phyloP scores from a whole-genome alignment of 2,113 vertebrate species.

The Lophochroa leadbeateri region DNA sequence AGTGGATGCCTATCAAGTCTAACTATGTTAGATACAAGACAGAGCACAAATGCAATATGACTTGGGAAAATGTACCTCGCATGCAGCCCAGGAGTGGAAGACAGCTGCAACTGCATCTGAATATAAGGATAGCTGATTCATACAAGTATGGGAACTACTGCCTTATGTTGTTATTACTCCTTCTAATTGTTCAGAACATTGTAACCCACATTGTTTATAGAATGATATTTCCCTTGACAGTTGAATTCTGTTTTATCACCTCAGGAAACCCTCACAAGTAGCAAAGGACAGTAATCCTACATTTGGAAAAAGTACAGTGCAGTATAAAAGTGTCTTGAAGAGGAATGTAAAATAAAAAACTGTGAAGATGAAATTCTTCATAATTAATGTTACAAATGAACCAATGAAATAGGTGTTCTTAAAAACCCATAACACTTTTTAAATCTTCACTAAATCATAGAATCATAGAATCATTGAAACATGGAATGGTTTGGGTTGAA shows the following conservation, averaged over 20 bases:
- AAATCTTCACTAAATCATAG: neutral
- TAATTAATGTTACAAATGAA: neutral
- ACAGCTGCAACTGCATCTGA: neutral
- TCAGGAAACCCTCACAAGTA: neutral
- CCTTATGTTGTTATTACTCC: neutral
- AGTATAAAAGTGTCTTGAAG: neutral
- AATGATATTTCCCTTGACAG: neutral
- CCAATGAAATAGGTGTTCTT: neutral
- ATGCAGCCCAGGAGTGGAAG: neutral
- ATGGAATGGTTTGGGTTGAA: neutral
- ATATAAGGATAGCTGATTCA: neutral
- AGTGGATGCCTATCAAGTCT: neutral
- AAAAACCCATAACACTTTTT: neutral
- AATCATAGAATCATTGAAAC: neutral
- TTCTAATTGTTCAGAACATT: neutral
- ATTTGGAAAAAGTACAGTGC: neutral
- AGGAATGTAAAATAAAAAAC: neutral
- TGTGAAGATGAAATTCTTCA: neutral
- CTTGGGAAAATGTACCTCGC: neutral
- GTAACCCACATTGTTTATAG: neutral
- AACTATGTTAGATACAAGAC: neutral
- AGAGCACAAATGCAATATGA: neutral
- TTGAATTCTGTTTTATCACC: neutral
- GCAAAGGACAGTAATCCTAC: neutral
- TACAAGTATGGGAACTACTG: neutral